Evolutionary conservation across 23 tunicate genomes (phyloP), one percentile per base, ranked within the genome.

Genomic region (Ascidia mentula): DNA sequence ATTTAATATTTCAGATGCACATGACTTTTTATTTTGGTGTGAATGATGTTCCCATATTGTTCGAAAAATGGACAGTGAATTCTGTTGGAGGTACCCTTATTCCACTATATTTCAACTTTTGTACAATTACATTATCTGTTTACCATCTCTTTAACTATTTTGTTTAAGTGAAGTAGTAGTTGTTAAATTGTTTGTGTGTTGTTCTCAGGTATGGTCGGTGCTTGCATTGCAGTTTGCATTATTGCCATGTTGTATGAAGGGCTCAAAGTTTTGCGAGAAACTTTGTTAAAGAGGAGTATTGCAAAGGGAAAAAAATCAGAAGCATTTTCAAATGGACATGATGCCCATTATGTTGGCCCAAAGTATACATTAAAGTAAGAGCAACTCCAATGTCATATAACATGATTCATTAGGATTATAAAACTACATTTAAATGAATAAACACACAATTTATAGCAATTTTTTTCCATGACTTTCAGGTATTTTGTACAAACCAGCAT

Each of bases 231-330:
- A 5, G 86, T 95, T 0, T 89, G 89, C 60, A 60, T 95, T 3
- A 80, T 95, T 40, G 95, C 98, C 24, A 82, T 89, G 85, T 70
- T 95, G 38, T 95, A 95, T 46, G 98, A 95, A 86, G 98, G 98
- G 0, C 79, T 95, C 38, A 95, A 95, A 82, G 98, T 95, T 4
- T 60, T 93, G 26, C 53, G 98, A 36, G 93, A 93, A 46, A 45
- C 76, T 60, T 83, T 92, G 36, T 76, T 92, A 36, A 38, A 73
- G 30, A 79, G 69, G 69, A 34, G 45, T 31, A 32, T 61, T 31
- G 83, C 59, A 18, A 79, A 45, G 38, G 53, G 59, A 72, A 69
- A 71, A 34, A 53, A 20, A 28, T 26, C 65, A 20, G 65, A 26
- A 53, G 65, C 65, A 53, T 53, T 5, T 53, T 53, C 65, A 3